Conservation (phyloP, 2,797 vertebrate species). For the Agapornis canus region DNA sequence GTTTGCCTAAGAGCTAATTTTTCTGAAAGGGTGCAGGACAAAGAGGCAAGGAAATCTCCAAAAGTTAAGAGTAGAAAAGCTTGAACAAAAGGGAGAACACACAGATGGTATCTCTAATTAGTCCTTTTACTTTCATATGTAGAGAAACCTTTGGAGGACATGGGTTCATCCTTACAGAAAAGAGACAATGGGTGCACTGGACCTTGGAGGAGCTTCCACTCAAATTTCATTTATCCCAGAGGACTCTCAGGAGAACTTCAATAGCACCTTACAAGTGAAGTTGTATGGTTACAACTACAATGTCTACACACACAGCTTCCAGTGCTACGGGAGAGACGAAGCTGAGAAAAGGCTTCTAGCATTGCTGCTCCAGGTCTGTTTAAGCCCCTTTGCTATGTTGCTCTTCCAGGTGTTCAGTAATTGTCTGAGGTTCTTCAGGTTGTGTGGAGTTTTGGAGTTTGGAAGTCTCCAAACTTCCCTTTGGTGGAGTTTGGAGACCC, state of each 20-base stretch:
- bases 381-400: not conserved
- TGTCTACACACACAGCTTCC: constrained; percentile 93
- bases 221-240: constrained; percentile 88
- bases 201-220: constrained; percentile 94
- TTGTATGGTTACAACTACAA: constrained; percentile 90
- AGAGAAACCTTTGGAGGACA: constrained; percentile 88
- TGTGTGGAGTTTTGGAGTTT: not conserved
- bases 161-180: constrained; percentile 82
- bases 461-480: not conserved
- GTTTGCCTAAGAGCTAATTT: not conserved
- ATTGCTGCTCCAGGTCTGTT: constrained; percentile 81
- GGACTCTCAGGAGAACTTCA: constrained; percentile 34
- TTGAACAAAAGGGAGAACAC: not conserved
- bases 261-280: constrained; percentile 73
- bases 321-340: constrained; percentile 93
- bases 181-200: constrained; percentile 88
- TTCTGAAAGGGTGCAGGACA: not conserved
- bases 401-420: not conserved
- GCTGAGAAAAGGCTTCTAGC: constrained; percentile 87
- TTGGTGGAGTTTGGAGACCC: not conserved
- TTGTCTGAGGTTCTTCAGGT: not conserved
- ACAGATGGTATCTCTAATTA: not conserved
- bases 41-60: not conserved
- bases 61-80: not conserved
- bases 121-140: constrained; percentile 1